phyloP scores from a whole-genome alignment of 2,797 vertebrate genomes.

The Vireo griseus region DNA sequence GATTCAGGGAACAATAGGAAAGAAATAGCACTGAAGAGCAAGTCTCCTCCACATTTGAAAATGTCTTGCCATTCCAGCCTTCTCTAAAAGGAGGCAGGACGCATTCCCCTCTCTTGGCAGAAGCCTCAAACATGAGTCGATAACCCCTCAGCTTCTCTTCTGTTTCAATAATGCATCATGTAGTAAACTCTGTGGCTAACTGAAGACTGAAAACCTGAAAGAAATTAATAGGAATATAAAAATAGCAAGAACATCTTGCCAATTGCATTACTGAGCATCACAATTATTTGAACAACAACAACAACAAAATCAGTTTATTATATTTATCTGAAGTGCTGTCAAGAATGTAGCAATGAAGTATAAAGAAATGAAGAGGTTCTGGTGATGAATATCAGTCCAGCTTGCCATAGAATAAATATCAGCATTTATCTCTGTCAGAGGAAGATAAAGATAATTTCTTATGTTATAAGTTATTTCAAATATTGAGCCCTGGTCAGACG shows the following conservation, averaged over 20 bases:
- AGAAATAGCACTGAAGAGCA: constrained; percentile 1
- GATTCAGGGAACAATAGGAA: constrained; percentile 21
- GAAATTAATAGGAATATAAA: constrained; percentile 42
- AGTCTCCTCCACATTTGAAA: not conserved
- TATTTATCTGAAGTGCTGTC: constrained; percentile 48
- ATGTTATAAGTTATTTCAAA: constrained; percentile 5
- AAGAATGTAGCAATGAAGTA: not conserved
- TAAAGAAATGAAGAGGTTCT: constrained; percentile 11
- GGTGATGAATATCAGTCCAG: constrained; percentile 28
- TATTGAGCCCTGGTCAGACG: not conserved
- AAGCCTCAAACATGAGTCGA: not conserved
- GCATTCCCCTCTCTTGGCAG: not conserved
- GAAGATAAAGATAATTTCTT: constrained; percentile 4
- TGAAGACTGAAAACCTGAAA: constrained; percentile 10
- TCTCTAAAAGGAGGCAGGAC: not conserved
- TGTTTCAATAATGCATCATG: not conserved
- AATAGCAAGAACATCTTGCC: not conserved
- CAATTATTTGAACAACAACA: constrained; percentile 1
- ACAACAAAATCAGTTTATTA: constrained; percentile 15
- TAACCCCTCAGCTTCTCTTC: constrained; percentile 4
- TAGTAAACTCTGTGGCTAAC: constrained; percentile 1
- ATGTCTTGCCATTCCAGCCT: not conserved
- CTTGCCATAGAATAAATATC: constrained; percentile 17
- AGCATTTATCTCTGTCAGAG: constrained; percentile 20
- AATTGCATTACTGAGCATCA: not conserved